Percentiles rank a stretch among this genome's conserved stretches.
phyloP scores from a whole-genome alignment of 1,140 invertebrate genomes.

The Bombyx mandarina region DNA sequence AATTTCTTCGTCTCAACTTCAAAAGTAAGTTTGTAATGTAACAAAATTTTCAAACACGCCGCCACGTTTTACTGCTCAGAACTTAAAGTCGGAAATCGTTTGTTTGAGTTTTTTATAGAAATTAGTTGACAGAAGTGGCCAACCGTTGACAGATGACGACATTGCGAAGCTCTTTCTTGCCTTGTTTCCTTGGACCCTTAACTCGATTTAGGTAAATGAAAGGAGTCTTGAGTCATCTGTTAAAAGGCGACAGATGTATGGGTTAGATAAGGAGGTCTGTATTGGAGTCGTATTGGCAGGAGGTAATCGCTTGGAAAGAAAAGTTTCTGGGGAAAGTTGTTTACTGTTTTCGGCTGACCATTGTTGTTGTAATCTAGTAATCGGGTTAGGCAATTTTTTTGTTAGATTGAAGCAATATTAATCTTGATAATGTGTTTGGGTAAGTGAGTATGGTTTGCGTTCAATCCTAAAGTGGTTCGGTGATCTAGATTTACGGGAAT shows the following conservation, averaged over 20 bases:
- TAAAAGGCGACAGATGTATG: constrained; percentile 7
- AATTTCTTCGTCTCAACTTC: background rate
- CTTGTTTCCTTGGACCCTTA: constrained; percentile 43
- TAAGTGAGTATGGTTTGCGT: too few relatives aligned
- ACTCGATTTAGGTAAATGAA: constrained; percentile 50
- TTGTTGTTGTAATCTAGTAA: too few relatives aligned
- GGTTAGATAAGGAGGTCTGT: background rate
- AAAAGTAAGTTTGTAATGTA: constrained; percentile 16
- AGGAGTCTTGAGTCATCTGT: constrained; percentile 25
- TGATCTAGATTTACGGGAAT: too few relatives aligned
- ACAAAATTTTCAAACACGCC: constrained; percentile 13
- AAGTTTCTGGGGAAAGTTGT: constrained; percentile 1
- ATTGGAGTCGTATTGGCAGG: constrained; percentile 4
- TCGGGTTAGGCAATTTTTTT: too few relatives aligned
- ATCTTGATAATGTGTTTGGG: too few relatives aligned
- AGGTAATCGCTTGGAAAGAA: constrained; percentile 14
- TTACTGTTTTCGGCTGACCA: too few relatives aligned
- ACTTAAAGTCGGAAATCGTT: constrained; percentile 3
- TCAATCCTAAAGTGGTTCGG: too few relatives aligned
- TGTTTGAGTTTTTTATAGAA: background rate
- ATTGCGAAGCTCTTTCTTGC: constrained; percentile 44
- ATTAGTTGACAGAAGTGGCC: constrained; percentile 17
- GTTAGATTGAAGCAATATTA: too few relatives aligned
- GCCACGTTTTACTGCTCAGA: background rate
- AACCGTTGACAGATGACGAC: constrained; percentile 48